These are phyloP conservation scores for Tridacna crocea DNA, from an alignment of 2,888 invertebrate genomes.

Conservation along the genomic window DNA sequence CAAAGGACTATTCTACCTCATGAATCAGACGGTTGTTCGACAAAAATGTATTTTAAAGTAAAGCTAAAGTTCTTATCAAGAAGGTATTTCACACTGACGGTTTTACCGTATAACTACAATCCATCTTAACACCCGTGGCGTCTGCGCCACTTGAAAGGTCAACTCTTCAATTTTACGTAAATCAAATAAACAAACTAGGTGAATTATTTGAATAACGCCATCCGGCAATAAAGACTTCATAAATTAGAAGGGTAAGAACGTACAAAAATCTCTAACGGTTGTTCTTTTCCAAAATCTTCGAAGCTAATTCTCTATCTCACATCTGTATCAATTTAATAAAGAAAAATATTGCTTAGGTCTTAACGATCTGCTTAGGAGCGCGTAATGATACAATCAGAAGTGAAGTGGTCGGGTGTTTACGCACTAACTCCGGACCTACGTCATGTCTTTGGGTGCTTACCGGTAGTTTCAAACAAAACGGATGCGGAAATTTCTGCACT, in stretches of 20 bases:
- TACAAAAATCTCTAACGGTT: background rate
- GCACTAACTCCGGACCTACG: conserved; percentile 1
- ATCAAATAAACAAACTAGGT: conserved; percentile 25
- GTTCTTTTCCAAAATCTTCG: background rate
- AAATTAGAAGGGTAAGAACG: background rate
- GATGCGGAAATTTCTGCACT: background rate
- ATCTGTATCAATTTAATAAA: background rate
- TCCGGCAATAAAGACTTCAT: background rate
- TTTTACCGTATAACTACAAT: background rate
- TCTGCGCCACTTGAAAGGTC: conserved; percentile 5
- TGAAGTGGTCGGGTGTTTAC: background rate
- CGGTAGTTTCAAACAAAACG: conserved; percentile 9
- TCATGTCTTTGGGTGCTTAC: background rate
- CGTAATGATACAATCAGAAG: background rate
- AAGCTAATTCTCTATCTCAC: background rate
- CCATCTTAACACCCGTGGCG: conserved; percentile 12
- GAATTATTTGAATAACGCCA: conserved; percentile 7
- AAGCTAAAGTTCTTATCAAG: background rate
- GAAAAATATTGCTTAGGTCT: background rate
- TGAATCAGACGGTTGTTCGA: too few species aligned
- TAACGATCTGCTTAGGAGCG: background rate
- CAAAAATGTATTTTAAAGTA: too few species aligned
- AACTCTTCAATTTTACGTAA: conserved; percentile 8
- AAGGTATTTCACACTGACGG: background rate
- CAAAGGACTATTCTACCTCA: too few species aligned